A percentile compares a stretch with the other conserved stretches of the same genome.
These are phyloP conservation scores for Mico argentatus DNA, from an alignment of 2,797 vertebrate genomes.

Conservation along the genomic window DNA sequence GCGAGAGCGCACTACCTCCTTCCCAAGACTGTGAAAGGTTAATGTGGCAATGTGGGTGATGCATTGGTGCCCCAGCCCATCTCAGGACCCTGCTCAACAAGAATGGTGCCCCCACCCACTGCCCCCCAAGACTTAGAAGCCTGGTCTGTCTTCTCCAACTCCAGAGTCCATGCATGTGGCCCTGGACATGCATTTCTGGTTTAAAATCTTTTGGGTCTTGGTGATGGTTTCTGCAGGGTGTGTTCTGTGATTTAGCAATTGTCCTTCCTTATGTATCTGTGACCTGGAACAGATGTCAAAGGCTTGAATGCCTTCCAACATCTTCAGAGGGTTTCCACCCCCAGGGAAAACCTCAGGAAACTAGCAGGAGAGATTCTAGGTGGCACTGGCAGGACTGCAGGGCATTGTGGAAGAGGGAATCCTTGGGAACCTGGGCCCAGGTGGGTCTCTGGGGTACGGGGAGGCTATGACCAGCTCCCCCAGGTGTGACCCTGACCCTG, in stretches of 20 bases:
- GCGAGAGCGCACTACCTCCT: rapidly evolving
- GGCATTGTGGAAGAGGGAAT: rapidly evolving
- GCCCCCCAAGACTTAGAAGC: not conserved
- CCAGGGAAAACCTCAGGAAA: not conserved
- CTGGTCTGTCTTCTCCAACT: not conserved
- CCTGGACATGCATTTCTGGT: not conserved
- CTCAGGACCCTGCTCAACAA: not conserved
- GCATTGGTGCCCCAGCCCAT: rapidly evolving
- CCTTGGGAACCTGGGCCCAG: not conserved
- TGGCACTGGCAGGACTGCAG: not conserved
- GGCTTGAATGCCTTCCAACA: rapidly evolving
- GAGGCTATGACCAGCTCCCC: not conserved
- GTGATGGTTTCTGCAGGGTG: not conserved
- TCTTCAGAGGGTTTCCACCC: no score
- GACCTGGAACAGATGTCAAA: not conserved
- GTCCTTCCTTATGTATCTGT: not conserved
- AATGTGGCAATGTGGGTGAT: not conserved
- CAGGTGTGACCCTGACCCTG: not conserved
- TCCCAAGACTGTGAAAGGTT: not conserved
- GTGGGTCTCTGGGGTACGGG: not conserved
- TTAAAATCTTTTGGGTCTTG: not conserved
- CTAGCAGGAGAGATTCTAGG: not conserved
- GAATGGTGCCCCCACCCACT: not conserved
- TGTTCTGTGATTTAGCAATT: no score
- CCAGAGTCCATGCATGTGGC: not conserved